Percentiles rank a stretch among this genome's conserved stretches.
These are phyloP conservation scores for Lerista edwardsae DNA, from an alignment of 2,797 vertebrate species.

Conservation along the genomic window DNA sequence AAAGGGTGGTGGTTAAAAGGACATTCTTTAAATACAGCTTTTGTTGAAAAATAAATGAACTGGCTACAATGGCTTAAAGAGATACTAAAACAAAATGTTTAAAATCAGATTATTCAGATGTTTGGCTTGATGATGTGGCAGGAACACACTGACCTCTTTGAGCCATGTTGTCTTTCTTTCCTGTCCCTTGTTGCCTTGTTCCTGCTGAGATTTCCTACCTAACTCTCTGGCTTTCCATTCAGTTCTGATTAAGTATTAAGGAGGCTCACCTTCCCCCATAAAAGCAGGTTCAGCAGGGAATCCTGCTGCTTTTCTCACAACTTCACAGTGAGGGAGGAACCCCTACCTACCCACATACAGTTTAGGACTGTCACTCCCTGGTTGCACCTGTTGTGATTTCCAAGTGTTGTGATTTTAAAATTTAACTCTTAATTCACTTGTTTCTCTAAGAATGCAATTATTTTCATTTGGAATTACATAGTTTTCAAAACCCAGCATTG, in stretches of 20 bases:
- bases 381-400: slow-evolving; percentile 10
- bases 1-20: neutral
- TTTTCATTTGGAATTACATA: neutral
- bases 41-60: slow-evolving; percentile 35
- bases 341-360: slow-evolving; percentile 25
- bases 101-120: accelerated
- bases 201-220: neutral
- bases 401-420: neutral
- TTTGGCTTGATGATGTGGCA: accelerated
- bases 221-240: slow-evolving; percentile 7
- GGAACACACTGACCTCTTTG: slow-evolving; percentile 7
- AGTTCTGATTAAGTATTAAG: slow-evolving; percentile 14
- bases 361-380: slow-evolving; percentile 13
- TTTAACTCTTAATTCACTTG: neutral
- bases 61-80: slow-evolving; percentile 18
- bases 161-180: accelerated
- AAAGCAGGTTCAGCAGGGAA: slow-evolving; percentile 49
- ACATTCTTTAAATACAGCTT: neutral
- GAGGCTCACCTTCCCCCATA: slow-evolving; percentile 41
- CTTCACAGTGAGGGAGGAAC: slow-evolving; percentile 25
- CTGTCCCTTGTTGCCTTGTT: neutral
- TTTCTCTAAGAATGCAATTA: neutral
- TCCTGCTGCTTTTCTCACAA: neutral
- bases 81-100: slow-evolving; percentile 5
- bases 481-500: neutral